Percentiles rank a stretch among this genome's conserved stretches.
Conservation (phyloP, 2,888 invertebrate species). For the Torymus tubicola region DNA sequence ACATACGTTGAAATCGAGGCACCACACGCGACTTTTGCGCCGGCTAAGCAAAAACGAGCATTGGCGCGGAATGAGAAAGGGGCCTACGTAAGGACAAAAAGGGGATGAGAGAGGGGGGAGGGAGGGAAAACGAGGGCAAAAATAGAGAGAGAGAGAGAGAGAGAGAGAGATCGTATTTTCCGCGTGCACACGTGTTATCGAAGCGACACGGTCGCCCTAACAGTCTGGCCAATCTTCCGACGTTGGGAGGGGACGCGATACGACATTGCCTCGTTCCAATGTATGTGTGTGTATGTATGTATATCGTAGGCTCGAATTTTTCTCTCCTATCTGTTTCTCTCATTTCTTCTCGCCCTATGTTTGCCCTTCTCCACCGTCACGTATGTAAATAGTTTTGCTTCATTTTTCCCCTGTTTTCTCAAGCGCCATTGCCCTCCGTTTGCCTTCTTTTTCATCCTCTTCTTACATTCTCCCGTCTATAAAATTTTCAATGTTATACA, state of each 20-base stretch:
- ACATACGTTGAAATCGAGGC: slow-evolving; percentile 15
- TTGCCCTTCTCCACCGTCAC: no score
- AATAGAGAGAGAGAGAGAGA: neutral
- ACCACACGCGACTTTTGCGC: slow-evolving; percentile 10
- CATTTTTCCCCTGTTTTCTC: neutral
- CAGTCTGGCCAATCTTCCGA: slow-evolving; percentile 19
- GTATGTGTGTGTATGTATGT: no score
- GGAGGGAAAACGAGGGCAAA: neutral
- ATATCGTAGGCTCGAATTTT: no score
- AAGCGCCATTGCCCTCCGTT: no score
- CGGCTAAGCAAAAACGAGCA: slow-evolving; percentile 28
- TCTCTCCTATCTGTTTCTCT: no score
- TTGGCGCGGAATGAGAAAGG: neutral
- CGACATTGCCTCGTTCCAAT: neutral
- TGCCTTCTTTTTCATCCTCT: no score
- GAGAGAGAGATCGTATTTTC: slow-evolving; percentile 34
- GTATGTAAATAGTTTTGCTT: neutral
- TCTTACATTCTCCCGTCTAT: neutral
- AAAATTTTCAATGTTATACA: neutral
- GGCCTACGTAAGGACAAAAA: slow-evolving; percentile 31
- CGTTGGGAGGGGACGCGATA: neutral
- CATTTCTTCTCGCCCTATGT: no score
- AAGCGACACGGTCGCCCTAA: slow-evolving; percentile 21
- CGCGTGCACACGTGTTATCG: slow-evolving; percentile 38
- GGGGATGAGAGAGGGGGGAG: neutral